Evolutionary conservation across 1,140 invertebrate species (phyloP).

Genomic region (Charaxes varanes): DNA sequence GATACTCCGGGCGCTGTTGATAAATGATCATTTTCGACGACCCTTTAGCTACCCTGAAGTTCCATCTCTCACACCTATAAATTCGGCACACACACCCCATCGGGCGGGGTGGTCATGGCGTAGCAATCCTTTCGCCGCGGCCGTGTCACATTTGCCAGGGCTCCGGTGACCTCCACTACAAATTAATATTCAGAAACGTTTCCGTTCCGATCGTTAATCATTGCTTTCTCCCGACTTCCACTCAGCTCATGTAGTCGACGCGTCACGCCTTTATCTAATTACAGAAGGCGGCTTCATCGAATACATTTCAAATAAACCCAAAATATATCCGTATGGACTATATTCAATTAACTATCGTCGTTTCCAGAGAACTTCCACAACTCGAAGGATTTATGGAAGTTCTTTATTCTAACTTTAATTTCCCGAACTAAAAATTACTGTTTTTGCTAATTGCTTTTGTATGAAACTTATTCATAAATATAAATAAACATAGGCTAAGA

Average conservation of each 20-base stretch:
- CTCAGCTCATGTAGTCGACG: slow-evolving; percentile 21
- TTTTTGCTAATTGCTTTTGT: too few species aligned
- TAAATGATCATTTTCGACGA: too few species aligned
- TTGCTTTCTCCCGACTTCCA: slow-evolving; percentile 47
- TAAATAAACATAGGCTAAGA: too few species aligned
- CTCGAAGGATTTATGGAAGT: too few species aligned
- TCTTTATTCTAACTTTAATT: too few species aligned
- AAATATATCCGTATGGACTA: background rate
- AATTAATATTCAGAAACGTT: slow-evolving; percentile 72
- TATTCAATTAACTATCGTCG: background rate
- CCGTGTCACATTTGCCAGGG: slow-evolving; percentile 64
- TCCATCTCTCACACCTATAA: slow-evolving; percentile 73
- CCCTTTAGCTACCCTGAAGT: slow-evolving; percentile 71
- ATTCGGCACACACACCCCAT: slow-evolving; percentile 68
- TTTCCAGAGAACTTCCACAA: too few species aligned
- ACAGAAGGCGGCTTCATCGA: background rate
- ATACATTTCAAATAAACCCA: background rate
- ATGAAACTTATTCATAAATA: too few species aligned
- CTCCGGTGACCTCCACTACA: slow-evolving; percentile 64
- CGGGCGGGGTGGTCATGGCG: slow-evolving; percentile 49
- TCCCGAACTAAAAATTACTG: too few species aligned
- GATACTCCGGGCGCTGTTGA: too few species aligned
- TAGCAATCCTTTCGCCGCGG: slow-evolving; percentile 66
- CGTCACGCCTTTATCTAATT: slow-evolving; percentile 21
- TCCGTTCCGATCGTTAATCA: slow-evolving; percentile 68